phyloP scores from a whole-genome alignment of 2,113 vertebrate species.

The Arizona elegans region DNA sequence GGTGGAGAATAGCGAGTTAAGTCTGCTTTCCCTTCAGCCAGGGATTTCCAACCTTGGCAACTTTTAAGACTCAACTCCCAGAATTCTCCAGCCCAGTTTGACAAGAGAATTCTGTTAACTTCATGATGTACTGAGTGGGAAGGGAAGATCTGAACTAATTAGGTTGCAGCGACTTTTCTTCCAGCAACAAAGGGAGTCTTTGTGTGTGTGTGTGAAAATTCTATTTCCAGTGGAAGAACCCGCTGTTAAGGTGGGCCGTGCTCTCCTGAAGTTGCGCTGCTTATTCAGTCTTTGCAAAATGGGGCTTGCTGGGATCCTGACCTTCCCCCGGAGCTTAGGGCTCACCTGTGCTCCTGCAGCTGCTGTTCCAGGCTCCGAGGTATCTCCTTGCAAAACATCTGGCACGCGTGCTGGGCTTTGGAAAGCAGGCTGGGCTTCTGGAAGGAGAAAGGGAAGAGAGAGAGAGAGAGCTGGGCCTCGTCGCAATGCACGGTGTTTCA shows the following conservation, averaged over 20 bases:
- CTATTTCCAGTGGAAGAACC: too few species aligned
- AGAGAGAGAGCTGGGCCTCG: too few species aligned
- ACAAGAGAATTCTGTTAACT: background rate
- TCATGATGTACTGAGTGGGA: background rate
- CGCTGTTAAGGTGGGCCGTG: background rate
- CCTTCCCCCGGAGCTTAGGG: background rate
- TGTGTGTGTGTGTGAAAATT: too few species aligned
- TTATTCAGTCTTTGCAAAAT: background rate
- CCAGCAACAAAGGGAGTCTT: background rate
- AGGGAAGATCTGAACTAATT: background rate
- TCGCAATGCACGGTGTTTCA: accelerated
- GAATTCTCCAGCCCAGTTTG: background rate
- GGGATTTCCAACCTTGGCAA: too few species aligned
- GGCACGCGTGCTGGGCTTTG: conserved; percentile 88
- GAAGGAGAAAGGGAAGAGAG: background rate
- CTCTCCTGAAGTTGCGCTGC: background rate
- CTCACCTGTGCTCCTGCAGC: conserved; percentile 94
- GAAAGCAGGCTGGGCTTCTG: conserved; percentile 82
- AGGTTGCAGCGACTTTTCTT: too few species aligned
- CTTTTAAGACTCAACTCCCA: background rate
- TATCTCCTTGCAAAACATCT: conserved; percentile 89
- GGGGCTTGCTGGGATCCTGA: background rate
- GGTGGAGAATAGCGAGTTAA: conserved; percentile 12
- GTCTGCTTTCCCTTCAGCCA: background rate
- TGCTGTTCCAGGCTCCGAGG: conserved; percentile 96